Base-by-base conservation (phyloP, 2,888 invertebrate genomes). In the Chaetogeoica ovagalla region DNA sequence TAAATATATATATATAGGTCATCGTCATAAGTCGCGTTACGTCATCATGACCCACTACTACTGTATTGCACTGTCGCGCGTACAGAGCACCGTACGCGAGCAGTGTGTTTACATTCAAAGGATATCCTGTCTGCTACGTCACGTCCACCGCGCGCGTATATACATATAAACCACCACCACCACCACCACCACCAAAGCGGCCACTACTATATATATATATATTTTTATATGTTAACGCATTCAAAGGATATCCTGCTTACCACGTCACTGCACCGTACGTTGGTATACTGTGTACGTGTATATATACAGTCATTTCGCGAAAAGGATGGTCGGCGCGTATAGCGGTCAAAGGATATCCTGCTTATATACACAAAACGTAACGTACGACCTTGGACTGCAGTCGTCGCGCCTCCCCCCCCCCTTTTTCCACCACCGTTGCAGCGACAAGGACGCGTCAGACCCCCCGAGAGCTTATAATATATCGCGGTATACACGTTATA, bases 381-480 rank as follows among this genome's bases (percentile, higher is more conserved):
- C 4, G 6, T 60, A 60, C 57, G 39, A 59, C 75, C 66, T 76
- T 76, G 75, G 57, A 13, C 52, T 37, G 65, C 39, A 30, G 30
- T 30, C 30, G 30, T 30, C 30, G 30, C 30, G 30, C 19, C 39
- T 39, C 69, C 55, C 57, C 55, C 57, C 39, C 74, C 37, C n/a
- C 63, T 55, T 43, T 9, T 43, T 43, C 43, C 43, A 7, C 43
- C 43, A 6, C 39, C 39, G 65, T 48, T 81, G 81, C 68, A 60
- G 3, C 79, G 76, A 81, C 82, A 43, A 82, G 82, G 59, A 85
- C 84, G 52, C 84, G 52, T 85, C 85, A 83, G 84, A 62, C 85
- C 85, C 83, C 63, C 82, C n/a, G n/a, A n/a, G 83, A 81, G 66
- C 83, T 82, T 76, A 3, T 3, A 13, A 3, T 3, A 13, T 43